phyloP scores from a whole-genome alignment of 2,113 vertebrate genomes.

The Serinus canaria region DNA sequence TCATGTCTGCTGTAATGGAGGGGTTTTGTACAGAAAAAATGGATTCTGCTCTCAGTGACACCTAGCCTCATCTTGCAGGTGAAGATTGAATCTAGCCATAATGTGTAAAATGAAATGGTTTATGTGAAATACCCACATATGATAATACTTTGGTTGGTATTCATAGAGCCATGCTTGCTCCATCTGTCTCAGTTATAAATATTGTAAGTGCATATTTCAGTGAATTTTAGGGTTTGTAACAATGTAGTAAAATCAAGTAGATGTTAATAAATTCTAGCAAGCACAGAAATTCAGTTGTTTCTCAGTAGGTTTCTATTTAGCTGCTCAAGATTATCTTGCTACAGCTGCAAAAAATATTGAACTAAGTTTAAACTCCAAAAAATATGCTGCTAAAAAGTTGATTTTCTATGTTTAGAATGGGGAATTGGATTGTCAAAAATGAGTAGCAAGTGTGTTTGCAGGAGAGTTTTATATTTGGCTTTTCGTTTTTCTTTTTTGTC shows the following conservation, averaged over 20 bases:
- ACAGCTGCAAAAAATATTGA: neutral
- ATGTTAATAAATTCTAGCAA: constrained; percentile 3
- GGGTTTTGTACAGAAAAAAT: neutral
- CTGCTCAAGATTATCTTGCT: neutral
- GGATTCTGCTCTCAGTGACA: neutral
- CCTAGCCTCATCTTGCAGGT: neutral
- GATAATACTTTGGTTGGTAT: constrained; percentile 4
- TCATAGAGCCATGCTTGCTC: neutral
- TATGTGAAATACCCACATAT: neutral
- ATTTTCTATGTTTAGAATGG: neutral
- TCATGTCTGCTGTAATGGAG: neutral
- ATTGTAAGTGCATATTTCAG: neutral
- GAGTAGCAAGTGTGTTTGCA: neutral
- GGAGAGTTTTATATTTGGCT: neutral
- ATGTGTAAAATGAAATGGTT: neutral
- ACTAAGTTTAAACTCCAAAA: neutral
- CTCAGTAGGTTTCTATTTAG: neutral
- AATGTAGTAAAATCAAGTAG: constrained; percentile 1
- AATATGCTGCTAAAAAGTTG: neutral
- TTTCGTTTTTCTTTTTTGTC: neutral
- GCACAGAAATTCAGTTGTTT: neutral
- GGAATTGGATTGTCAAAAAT: neutral
- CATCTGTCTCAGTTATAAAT: constrained; percentile 38
- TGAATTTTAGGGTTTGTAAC: constrained; percentile 2
- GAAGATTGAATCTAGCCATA: neutral